These are phyloP conservation scores for Drosophila hydei DNA, from an alignment of 1,140 invertebrate genomes.

Conservation along the genomic window DNA sequence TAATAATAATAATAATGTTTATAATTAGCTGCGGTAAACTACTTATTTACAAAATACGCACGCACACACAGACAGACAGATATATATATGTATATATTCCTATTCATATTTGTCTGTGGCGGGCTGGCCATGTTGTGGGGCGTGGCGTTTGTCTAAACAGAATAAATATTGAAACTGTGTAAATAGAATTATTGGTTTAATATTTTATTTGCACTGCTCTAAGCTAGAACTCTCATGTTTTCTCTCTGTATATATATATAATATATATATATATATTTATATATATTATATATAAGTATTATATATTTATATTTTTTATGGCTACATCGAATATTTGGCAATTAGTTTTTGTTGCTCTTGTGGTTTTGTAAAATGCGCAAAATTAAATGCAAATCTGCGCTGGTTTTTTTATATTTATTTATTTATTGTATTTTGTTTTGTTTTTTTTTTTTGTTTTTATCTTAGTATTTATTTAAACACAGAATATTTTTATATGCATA, in stretches of 20 bases:
- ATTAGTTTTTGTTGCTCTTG: conserved; percentile 55
- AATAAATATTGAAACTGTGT: conserved; percentile 67
- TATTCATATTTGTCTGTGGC: background rate
- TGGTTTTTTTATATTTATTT: conserved; percentile 40
- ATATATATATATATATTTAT: conserved; percentile 38
- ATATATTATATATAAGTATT: conserved; percentile 1
- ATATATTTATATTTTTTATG: conserved; percentile 34
- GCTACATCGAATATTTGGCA: conserved; percentile 79
- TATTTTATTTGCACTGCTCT: conserved; percentile 63
- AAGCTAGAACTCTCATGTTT: conserved; percentile 35
- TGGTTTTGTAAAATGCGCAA: conserved; percentile 53
- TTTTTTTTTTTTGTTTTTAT: conserved; percentile 2
- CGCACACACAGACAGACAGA: conserved; percentile 53
- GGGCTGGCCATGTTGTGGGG: conserved; percentile 23
- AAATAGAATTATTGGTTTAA: conserved; percentile 72
- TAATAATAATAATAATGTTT: conserved; percentile 31
- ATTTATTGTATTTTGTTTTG: conserved; percentile 23
- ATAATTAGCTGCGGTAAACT: conserved; percentile 51
- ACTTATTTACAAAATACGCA: conserved; percentile 71
- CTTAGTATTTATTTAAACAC: conserved; percentile 48
- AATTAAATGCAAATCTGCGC: conserved; percentile 77
- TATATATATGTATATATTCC: too few species aligned
- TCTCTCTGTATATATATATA: conserved; percentile 27
- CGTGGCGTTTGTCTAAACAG: conserved; percentile 60
- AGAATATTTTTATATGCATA: conserved; percentile 39